A percentile compares a stretch with the other conserved stretches of the same genome.
Evolutionary conservation across 2,113 vertebrate genomes (phyloP).

Genomic region (Pionites leucogaster): DNA sequence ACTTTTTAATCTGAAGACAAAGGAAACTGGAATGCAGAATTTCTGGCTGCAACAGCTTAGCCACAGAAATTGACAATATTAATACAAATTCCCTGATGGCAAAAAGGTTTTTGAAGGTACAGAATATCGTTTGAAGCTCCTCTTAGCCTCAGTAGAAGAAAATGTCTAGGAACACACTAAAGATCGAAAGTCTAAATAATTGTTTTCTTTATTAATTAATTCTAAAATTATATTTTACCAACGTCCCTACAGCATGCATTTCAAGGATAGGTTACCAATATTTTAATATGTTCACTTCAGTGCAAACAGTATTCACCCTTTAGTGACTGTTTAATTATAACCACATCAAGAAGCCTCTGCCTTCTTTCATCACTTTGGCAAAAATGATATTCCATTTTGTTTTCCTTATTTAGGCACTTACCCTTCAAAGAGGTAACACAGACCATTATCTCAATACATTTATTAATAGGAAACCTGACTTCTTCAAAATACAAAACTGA

Average conservation of each 20-base stretch:
- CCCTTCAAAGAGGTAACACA: background rate
- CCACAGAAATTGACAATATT: background rate
- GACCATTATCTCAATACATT: background rate
- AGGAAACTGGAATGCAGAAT: background rate
- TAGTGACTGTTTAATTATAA: background rate
- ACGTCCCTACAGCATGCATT: background rate
- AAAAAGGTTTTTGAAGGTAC: background rate
- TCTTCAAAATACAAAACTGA: constrained; percentile 17
- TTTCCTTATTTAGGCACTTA: background rate
- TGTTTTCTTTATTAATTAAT: background rate
- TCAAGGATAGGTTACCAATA: background rate
- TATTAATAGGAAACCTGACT: background rate
- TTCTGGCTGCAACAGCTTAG: background rate
- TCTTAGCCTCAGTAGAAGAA: background rate
- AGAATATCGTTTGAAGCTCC: background rate
- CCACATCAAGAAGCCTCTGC: background rate
- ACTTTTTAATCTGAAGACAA: background rate
- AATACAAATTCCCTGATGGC: background rate
- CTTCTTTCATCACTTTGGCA: background rate
- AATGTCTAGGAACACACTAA: background rate
- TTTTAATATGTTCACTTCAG: background rate
- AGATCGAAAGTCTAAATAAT: background rate
- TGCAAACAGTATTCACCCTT: background rate
- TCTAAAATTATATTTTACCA: background rate
- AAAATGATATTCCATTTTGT: background rate